phyloP scores from a whole-genome alignment of 2,113 vertebrate genomes.

The Cranoglanis bouderius region DNA sequence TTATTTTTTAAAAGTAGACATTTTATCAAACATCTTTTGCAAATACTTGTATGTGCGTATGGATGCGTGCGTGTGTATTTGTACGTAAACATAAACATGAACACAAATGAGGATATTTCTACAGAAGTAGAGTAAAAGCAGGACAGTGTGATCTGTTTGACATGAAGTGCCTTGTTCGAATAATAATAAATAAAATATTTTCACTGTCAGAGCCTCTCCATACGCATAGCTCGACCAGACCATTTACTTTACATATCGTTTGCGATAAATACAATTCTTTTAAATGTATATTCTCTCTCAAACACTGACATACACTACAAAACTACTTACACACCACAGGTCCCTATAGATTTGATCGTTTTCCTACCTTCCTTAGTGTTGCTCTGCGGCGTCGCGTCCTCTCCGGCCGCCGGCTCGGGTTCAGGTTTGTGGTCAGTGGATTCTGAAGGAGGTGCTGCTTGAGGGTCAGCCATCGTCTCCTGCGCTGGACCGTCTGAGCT shows the following conservation, averaged over 20 bases:
- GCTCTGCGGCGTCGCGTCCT: not conserved
- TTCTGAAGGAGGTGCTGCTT: not conserved
- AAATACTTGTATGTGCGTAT: not conserved
- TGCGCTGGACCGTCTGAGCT: slow-evolving; percentile 17
- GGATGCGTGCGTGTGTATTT: not conserved
- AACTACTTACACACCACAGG: too few species aligned
- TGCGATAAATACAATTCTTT: not conserved
- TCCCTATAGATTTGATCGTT: not conserved
- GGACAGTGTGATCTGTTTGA: not conserved
- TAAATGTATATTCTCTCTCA: not conserved
- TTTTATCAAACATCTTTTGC: not conserved
- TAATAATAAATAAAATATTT: not conserved
- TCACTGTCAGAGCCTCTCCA: not conserved
- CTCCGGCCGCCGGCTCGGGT: not conserved
- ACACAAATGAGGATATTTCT: not conserved
- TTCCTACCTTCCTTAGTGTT: slow-evolving; percentile 24
- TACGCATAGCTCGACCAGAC: not conserved
- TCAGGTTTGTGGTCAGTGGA: not conserved
- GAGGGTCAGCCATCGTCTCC: slow-evolving; percentile 33
- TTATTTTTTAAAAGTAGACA: not conserved
- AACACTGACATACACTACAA: not conserved
- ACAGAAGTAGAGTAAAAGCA: not conserved
- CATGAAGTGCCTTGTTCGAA: not conserved
- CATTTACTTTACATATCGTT: not conserved
- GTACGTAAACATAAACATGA: not conserved